A percentile compares a stretch with the other conserved stretches of the same genome.
phyloP scores from a whole-genome alignment of 2,797 vertebrate genomes.

The Remorina albescens region DNA sequence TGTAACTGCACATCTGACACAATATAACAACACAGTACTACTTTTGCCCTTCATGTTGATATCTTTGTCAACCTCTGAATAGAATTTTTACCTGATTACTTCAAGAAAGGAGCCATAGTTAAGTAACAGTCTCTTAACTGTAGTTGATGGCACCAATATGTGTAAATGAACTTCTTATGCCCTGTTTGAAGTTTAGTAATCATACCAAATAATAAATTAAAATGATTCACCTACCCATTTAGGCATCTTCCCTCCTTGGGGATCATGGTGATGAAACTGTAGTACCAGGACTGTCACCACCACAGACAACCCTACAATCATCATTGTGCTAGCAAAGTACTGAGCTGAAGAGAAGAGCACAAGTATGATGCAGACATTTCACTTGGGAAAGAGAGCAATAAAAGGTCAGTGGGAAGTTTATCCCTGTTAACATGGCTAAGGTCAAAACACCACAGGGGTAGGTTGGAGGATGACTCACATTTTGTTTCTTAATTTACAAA shows the following conservation, averaged over 20 bases:
- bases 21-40: background rate
- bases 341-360: slow-evolving; percentile 84
- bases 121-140: background rate
- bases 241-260: slow-evolving; percentile 93
- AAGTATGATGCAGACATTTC: background rate
- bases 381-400: background rate
- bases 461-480: slow-evolving; percentile 25
- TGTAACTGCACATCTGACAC: background rate
- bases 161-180: background rate
- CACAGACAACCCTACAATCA: slow-evolving; percentile 93
- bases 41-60: background rate
- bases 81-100: background rate
- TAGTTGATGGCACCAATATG: background rate
- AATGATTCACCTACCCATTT: slow-evolving; percentile 87
- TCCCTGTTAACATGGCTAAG: slow-evolving; percentile 30
- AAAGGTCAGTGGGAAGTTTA: slow-evolving; percentile 20
- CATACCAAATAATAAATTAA: background rate
- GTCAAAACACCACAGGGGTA: slow-evolving; percentile 3
- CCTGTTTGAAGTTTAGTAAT: background rate
- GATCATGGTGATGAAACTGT: slow-evolving; percentile 94
- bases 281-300: slow-evolving; percentile 93
- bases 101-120: background rate
- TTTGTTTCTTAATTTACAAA: slow-evolving; percentile 19
- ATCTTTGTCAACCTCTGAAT: background rate
- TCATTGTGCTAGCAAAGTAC: slow-evolving; percentile 95